These are phyloP conservation scores for Acleris sparsana DNA, from an alignment of 2,888 invertebrate species.

Conservation along the genomic window DNA sequence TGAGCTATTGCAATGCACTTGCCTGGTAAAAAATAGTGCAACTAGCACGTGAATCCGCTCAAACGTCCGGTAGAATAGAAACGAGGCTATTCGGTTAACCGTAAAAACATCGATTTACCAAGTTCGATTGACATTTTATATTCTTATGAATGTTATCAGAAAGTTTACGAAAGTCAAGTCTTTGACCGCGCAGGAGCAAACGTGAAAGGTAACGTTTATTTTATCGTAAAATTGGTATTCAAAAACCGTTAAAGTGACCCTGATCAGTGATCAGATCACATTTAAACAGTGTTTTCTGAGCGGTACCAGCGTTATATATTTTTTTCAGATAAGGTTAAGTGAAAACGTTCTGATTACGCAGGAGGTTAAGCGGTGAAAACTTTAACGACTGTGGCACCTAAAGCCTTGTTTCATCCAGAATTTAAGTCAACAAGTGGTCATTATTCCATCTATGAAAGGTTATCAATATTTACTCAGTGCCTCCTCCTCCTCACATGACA, in stretches of 20 bases:
- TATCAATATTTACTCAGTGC: slow-evolving; percentile 4
- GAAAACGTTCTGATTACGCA: too few relatives aligned
- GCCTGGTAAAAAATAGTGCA: slow-evolving; percentile 43
- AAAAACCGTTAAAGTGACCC: slow-evolving; percentile 15
- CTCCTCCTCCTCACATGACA: slow-evolving; percentile 8
- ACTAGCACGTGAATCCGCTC: slow-evolving; percentile 50
- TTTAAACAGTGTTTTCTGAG: neutral
- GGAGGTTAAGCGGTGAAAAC: neutral
- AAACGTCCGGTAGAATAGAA: slow-evolving; percentile 49
- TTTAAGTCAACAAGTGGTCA: too few relatives aligned
- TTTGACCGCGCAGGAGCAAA: slow-evolving; percentile 20
- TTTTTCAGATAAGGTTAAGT: too few relatives aligned
- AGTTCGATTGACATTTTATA: slow-evolving; percentile 26
- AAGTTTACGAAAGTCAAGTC: slow-evolving; percentile 28
- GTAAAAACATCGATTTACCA: slow-evolving; percentile 30
- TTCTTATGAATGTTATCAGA: slow-evolving; percentile 25
- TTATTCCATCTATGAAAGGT: neutral
- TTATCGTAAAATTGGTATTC: slow-evolving; percentile 25
- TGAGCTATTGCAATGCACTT: slow-evolving; percentile 40
- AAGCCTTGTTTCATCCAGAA: too few relatives aligned
- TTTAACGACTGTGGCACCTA: neutral
- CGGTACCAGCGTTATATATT: too few relatives aligned
- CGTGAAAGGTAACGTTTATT: slow-evolving; percentile 28
- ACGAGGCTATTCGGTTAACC: slow-evolving; percentile 37
- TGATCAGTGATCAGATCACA: neutral